These are phyloP conservation scores for Luperina testacea DNA, from an alignment of 2,888 invertebrate genomes.

Conservation along the genomic window DNA sequence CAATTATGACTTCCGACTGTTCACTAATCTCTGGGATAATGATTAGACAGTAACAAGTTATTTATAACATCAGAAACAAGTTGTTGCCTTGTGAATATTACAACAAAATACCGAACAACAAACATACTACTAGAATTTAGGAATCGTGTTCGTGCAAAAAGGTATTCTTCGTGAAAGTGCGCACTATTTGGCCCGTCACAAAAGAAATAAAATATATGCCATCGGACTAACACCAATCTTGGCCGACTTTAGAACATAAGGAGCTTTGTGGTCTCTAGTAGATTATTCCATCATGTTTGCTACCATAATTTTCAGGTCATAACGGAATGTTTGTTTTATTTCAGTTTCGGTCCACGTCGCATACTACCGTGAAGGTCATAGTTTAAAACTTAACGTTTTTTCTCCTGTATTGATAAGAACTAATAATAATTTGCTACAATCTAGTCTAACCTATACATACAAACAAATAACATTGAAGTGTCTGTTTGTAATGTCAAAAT, in stretches of 20 bases:
- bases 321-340: background rate
- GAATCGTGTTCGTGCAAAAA: background rate
- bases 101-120: background rate
- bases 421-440: background rate
- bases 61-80: conserved; percentile 17
- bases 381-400: background rate
- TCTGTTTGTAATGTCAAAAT: too few species aligned
- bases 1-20: conserved; percentile 14
- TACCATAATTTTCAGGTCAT: too few species aligned
- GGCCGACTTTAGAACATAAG: background rate
- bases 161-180: background rate
- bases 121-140: background rate
- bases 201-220: background rate
- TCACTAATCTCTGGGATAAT: conserved; percentile 10
- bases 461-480: too few species aligned
- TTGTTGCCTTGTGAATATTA: background rate
- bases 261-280: background rate
- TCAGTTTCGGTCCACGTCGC: too few species aligned
- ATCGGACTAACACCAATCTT: background rate
- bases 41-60: conserved; percentile 11
- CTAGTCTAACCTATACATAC: background rate
- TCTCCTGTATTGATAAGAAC: background rate
- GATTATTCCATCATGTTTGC: background rate
- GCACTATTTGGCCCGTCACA: background rate
- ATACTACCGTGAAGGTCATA: background rate